Conservation (phyloP, 1,140 invertebrate species). For the Papilio dardanus region DNA sequence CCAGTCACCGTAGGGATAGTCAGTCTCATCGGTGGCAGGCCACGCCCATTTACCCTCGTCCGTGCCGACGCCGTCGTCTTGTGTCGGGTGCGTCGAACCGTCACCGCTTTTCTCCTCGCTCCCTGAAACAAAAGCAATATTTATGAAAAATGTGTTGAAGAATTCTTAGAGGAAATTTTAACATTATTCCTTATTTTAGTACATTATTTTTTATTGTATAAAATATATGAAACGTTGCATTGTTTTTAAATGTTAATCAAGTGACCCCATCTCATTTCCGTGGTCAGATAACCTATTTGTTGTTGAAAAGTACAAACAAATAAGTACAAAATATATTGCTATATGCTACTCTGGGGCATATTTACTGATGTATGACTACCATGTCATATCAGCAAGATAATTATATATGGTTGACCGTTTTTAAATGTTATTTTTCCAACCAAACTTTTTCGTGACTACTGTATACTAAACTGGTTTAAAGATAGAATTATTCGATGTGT, state of each 20-base stretch:
- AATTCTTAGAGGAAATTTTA: no score
- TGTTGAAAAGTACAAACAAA: neutral
- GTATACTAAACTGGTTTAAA: no score
- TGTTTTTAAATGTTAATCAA: neutral
- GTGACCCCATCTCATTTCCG: neutral
- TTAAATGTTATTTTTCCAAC: no score
- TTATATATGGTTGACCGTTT: no score
- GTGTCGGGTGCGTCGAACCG: constrained; percentile 43
- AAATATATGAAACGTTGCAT: no score
- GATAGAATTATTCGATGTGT: neutral
- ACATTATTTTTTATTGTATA: no score
- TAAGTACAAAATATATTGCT: no score
- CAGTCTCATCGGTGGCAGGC: constrained; percentile 58
- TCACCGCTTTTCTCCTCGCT: constrained; percentile 40
- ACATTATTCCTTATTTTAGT: no score
- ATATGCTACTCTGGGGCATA: neutral
- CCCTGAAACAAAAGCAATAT: constrained; percentile 45
- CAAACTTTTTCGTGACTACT: no score
- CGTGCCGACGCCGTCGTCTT: constrained; percentile 53
- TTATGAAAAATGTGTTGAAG: no score
- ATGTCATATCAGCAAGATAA: no score
- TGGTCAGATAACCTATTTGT: constrained; percentile 1
- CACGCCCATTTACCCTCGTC: constrained; percentile 72
- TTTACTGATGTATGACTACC: neutral
- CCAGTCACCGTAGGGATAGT: constrained; percentile 73